These are phyloP conservation scores for Zaprionus camerounensis DNA, from an alignment of 1,140 invertebrate genomes.

Conservation along the genomic window DNA sequence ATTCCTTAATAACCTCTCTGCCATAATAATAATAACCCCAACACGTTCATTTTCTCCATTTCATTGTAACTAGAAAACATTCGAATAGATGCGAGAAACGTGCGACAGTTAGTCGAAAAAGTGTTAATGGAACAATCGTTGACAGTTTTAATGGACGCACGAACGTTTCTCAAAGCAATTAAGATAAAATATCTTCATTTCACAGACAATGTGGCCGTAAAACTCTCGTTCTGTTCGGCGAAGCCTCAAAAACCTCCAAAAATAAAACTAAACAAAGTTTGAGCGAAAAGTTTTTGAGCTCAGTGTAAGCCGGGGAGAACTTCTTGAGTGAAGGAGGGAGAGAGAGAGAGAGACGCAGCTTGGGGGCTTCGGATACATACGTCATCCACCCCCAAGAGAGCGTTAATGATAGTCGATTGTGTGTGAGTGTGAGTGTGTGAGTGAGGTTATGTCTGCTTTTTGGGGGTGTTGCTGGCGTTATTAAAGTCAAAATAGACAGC, in stretches of 20 bases:
- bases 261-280: conserved; percentile 31
- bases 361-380: conserved; percentile 9
- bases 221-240: neutral
- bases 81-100: conserved; percentile 20
- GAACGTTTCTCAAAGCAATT: conserved; percentile 33
- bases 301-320: conserved; percentile 23
- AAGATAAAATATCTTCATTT: conserved; percentile 46
- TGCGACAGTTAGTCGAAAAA: conserved; percentile 43
- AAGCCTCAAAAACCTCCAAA: conserved; percentile 1
- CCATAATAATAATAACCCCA: conserved; percentile 2
- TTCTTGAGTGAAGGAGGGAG: neutral
- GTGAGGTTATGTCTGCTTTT: conserved; percentile 43
- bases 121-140: conserved; percentile 32
- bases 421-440: conserved; percentile 8
- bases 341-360: neutral
- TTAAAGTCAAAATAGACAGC: conserved; percentile 77
- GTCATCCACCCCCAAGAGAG: conserved; percentile 54
- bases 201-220: conserved; percentile 17
- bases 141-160: conserved; percentile 41
- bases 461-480: conserved; percentile 77
- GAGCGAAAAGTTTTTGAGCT: conserved; percentile 26
- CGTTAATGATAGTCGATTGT: conserved; percentile 68
- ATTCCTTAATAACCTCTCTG: neutral
- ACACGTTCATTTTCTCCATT: neutral
- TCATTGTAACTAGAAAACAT: neutral